Base-by-base conservation (phyloP, 1,140 invertebrate species). In the Sesamia nonagrioides region DNA sequence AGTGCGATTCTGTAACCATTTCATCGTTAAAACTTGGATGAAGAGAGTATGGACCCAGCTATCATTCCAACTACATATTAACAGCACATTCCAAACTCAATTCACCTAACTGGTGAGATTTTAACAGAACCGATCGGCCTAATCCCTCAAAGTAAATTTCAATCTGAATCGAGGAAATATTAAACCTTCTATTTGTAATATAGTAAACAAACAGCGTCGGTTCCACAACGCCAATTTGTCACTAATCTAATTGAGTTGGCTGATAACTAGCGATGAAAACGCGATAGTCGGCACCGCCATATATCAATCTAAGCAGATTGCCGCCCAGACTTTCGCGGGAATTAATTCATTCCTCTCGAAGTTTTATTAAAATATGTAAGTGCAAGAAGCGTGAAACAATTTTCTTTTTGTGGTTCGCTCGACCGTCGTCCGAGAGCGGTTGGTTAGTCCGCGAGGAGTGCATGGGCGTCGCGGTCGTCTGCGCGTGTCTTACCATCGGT, bases 331-430 rank as follows among this genome's bases (percentile, higher is more conserved):
- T 94, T 94, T 94, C 93, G 91, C 90, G 83, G 80, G 84, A 84
- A 86, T 79, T 91, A 93, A 94, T 94, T 90, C 90, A 92, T 91
- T 92, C 87, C 82, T 88, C 86, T 89, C 85, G 71, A 71, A 81
- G 69, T 87, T 93, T 93, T 90, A 91, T 89, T 92, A 93, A 92
- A 91, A 89, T 90, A 90, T 91, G 87, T 92, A 87, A 89, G 90
- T 89, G 91, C 92, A 93, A 85, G 82, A 86, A 87, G 89, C 92
- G 91, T 94, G 92, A 94, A 94, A 90, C 86, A 89, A 93, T 91
- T 94, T 94, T 93, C 92, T 94, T 93, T 92, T 93, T 84, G 68
- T 82, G 71, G 72, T 48, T 58, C 79, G 78, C 86, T 89, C 87
- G 82, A 80, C 82, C 84, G 85, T 82, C 82, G 81, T 76, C 81